These are phyloP conservation scores for Muschampia staudingeri DNA, from an alignment of 2,888 invertebrate species.

Conservation along the genomic window DNA sequence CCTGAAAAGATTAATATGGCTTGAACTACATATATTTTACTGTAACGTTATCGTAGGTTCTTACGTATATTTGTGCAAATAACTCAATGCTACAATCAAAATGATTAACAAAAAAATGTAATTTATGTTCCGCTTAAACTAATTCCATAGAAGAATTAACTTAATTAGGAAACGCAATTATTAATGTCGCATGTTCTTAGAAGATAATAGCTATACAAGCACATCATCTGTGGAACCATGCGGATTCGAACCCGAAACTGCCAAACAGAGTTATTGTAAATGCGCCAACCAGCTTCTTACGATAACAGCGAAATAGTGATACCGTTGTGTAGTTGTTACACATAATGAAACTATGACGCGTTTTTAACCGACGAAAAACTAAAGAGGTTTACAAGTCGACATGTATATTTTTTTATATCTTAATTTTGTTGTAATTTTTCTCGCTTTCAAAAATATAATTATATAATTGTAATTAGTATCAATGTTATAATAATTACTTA, in stretches of 20 bases:
- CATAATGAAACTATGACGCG: background rate
- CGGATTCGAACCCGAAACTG: conserved; percentile 78
- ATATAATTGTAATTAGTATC: no score
- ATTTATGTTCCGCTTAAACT: conserved; percentile 55
- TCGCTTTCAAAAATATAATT: no score
- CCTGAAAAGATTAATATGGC: no score
- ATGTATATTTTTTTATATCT: no score
- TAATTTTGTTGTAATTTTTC: no score
- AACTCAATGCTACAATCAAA: background rate
- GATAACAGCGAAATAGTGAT: conserved; percentile 59
- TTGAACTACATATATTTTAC: no score
- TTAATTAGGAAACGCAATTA: conserved; percentile 72
- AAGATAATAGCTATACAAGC: conserved; percentile 80
- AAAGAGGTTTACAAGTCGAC: no score
- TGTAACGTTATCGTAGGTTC: no score
- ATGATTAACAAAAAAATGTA: conserved; percentile 54
- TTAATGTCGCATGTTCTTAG: conserved; percentile 87
- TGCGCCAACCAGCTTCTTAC: conserved; percentile 64
- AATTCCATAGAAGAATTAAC: conserved; percentile 73
- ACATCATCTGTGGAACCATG: conserved; percentile 86
- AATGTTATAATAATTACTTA: no score
- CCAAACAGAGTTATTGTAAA: conserved; percentile 45
- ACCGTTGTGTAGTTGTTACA: background rate
- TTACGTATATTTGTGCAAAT: no score
- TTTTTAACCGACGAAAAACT: no score